Base-by-base conservation (phyloP, 2,797 vertebrate species). In the Brachyalestes nurse region DNA sequence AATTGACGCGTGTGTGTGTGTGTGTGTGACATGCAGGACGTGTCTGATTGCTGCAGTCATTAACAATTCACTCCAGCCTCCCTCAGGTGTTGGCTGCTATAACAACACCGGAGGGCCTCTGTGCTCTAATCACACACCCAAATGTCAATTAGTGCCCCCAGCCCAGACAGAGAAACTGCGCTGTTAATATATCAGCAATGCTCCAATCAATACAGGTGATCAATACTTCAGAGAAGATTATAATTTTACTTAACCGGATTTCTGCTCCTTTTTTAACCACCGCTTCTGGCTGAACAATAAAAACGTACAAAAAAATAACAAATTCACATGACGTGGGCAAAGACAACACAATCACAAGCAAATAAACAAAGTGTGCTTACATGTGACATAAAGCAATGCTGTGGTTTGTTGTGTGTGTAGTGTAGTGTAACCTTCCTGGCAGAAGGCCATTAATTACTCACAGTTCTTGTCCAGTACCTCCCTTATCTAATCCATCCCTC, bases 1-100 rank as follows among this genome's bases (percentile, higher is more conserved):
- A 17, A 58, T 64, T 57, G 75, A 14, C 51, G 21, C 51, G 42
- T 40, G 40, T 72, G 38, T 62, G 77, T 60, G 65, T 70, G 76
- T 70, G 58, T 40, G 61, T 55, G 75, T 55, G 61, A 14, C 6
- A 12, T 23, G 19, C 8, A 58, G 21, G 6, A 19, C 19, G 51
- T 55, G 40, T 42, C 40, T 8, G 40, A 42, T 42, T 42, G 8
- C 40, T 42, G 40, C 40, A 42, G 40, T 42, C 49, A 51, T 51
- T 51, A 51, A 51, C 8, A 51, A 10, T 10, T 51, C 49, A 2
- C 49, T 51, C 14, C 49, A 16, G 8, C 49, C 49, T 42, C 40
- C 40, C 40, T 42, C 40, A 8, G 40, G 8, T 42, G 40, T 51
- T 51, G 6, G 13, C 2, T 21, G n/a, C n/a, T 23, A 14, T 28